Evolutionary conservation across 2,797 vertebrate genomes (phyloP), one percentile per base, ranked within the genome.

Genomic region (Semaprochilodus insignis): DNA sequence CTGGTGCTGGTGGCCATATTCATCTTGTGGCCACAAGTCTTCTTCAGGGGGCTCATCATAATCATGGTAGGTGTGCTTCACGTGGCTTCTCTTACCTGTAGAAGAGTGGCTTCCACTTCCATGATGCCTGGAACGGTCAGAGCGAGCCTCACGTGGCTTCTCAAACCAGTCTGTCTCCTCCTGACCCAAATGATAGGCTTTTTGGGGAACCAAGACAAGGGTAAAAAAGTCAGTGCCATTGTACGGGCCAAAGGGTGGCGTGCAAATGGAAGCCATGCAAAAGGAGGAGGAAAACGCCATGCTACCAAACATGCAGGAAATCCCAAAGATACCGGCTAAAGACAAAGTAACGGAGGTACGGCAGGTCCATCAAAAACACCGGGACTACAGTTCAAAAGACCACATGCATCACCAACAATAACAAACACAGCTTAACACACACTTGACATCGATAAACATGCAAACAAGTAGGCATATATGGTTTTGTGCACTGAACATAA

Each of bases 101-200:
- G 98, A 96, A 87, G 96, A 93, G 83, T 99, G 97, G 91, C 96
- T 90, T 89, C 96, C 93, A 87, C 91, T 86, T 44, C 94, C 93
- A 34, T 99, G 97, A 94, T 98, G 97, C 91, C 97, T 96, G 91
- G 97, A 97, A 81, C 97, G 96, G 87, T 98, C 97, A 25, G 96
- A 96, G 84, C 97, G 96, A 40, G 95, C 96, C 89, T 99, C 98
- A 78, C 97, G 94, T 83, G 98, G 98, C 89, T 99, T 99, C 94
- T 99, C 98, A 96, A 99, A 99, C 98, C 98, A 99, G 93, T 99
- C 98, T 82, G 98, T 99, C 94, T 99, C 98, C 90, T 99, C 98
- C 96, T 99, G 98, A 91, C 98, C 97, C 96, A 99, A 97, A 95
- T 99, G 98, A 96, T 99, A 99, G 85, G 98, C 98, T 99, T 95